Percentiles rank a stretch among this genome's conserved stretches.
Evolutionary conservation across 2,797 vertebrate species (phyloP).

Genomic region (Brachymystax lenok): DNA sequence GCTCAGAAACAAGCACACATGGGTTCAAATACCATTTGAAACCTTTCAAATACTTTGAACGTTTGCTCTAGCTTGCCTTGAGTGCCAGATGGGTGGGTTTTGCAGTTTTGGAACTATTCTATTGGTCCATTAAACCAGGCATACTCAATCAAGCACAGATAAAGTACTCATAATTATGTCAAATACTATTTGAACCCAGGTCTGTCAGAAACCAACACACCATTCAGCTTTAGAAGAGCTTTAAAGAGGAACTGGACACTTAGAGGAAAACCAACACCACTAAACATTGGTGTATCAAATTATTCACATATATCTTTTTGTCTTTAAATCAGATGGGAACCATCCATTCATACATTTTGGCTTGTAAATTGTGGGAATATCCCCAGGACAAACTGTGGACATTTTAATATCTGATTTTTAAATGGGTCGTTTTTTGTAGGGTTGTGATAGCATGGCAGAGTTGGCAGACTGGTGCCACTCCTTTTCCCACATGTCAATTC

Average conservation of each 20-base stretch:
- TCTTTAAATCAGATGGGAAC: background rate
- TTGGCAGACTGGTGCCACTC: background rate
- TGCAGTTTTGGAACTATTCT: background rate
- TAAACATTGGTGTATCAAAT: conserved; percentile 25
- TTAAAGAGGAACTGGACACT: conserved; percentile 25
- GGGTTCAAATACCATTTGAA: background rate
- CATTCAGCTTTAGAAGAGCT: conserved; percentile 8
- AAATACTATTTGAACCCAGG: background rate
- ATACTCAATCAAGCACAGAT: background rate
- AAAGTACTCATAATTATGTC: background rate
- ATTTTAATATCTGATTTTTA: background rate
- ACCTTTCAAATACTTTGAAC: background rate
- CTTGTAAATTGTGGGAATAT: background rate
- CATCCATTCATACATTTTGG: background rate
- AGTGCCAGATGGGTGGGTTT: background rate
- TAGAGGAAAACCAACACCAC: conserved; percentile 16
- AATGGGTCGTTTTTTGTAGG: background rate
- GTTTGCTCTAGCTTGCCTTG: background rate
- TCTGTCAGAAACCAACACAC: background rate
- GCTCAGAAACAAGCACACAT: conserved; percentile 19
- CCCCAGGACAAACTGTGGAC: background rate
- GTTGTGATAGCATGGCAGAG: background rate
- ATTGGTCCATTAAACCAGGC: background rate
- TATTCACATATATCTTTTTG: conserved; percentile 8
- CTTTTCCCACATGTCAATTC: conserved; percentile 1